These are phyloP conservation scores for Erinaceus europaeus DNA, from an alignment of 2,113 vertebrate species.

Conservation along the genomic window DNA sequence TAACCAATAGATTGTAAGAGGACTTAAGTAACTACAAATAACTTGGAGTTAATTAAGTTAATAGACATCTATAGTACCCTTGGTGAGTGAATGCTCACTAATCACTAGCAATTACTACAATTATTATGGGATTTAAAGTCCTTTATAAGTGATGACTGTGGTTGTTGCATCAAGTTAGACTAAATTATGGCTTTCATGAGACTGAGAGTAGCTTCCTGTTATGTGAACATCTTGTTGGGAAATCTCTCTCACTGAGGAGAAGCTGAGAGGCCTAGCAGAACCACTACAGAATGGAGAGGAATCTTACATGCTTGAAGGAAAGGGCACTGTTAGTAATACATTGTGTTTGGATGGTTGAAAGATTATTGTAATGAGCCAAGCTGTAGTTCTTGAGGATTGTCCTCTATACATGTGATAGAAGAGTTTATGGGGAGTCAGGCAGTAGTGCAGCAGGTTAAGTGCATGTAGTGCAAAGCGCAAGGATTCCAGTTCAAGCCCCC, in stretches of 20 bases:
- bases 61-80: neutral
- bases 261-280: neutral
- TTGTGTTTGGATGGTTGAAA: neutral
- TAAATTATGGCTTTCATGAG: neutral
- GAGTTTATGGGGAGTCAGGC: too few relatives aligned
- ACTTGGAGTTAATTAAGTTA: neutral
- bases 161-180: neutral
- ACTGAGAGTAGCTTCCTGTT: neutral
- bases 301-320: neutral
- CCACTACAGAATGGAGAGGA: neutral
- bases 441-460: too few relatives aligned
- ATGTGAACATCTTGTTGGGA: neutral
- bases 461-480: too few relatives aligned
- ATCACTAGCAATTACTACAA: neutral
- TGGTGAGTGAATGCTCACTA: neutral
- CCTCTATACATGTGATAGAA: neutral
- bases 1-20: neutral
- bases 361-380: neutral
- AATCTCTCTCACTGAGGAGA: neutral
- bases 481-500: too few relatives aligned
- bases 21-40: constrained; percentile 15
- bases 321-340: too few relatives aligned
- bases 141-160: neutral
- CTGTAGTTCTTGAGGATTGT: neutral
- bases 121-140: neutral